Evolutionary conservation across 2,888 invertebrate genomes (phyloP).

Genomic region (Cantharis rufa): DNA sequence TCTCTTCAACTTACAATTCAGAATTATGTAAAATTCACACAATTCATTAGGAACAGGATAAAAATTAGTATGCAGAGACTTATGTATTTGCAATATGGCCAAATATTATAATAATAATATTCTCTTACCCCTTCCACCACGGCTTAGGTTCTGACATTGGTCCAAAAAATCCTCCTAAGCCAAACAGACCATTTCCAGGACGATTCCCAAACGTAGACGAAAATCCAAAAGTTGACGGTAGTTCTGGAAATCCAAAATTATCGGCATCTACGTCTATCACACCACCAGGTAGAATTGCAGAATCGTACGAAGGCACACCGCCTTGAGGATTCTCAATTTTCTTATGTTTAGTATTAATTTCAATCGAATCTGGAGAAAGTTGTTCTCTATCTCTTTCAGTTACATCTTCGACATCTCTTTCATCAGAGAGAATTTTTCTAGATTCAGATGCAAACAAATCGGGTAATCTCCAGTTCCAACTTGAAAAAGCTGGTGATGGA

Average conservation of each 20-base stretch:
- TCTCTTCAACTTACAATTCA: not conserved
- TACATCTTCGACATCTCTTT: constrained; percentile 15
- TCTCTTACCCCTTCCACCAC: constrained; percentile 59
- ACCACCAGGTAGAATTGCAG: constrained; percentile 40
- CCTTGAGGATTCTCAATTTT: constrained; percentile 40
- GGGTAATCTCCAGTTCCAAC: constrained; percentile 16
- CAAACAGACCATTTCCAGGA: constrained; percentile 33
- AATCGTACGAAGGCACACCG: constrained; percentile 20
- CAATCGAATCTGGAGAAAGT: constrained; percentile 47
- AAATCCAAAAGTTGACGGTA: constrained; percentile 31
- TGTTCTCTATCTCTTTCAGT: constrained; percentile 45
- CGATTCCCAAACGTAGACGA: constrained; percentile 21
- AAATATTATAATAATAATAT: not conserved
- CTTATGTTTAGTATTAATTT: constrained; percentile 38
- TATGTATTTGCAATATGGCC: not conserved
- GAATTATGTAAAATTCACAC: constrained; percentile 1
- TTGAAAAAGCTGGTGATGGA: constrained; percentile 1
- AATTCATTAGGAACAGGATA: not conserved
- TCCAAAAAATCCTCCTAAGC: constrained; percentile 47
- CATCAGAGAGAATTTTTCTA: constrained; percentile 6
- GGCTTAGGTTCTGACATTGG: constrained; percentile 42
- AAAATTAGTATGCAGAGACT: not conserved
- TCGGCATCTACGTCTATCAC: constrained; percentile 45
- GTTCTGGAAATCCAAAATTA: constrained; percentile 27
- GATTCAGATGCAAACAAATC: constrained; percentile 12